Conservation (phyloP, 2,113 vertebrate genomes). For the Lepisosteus oculatus region DNA sequence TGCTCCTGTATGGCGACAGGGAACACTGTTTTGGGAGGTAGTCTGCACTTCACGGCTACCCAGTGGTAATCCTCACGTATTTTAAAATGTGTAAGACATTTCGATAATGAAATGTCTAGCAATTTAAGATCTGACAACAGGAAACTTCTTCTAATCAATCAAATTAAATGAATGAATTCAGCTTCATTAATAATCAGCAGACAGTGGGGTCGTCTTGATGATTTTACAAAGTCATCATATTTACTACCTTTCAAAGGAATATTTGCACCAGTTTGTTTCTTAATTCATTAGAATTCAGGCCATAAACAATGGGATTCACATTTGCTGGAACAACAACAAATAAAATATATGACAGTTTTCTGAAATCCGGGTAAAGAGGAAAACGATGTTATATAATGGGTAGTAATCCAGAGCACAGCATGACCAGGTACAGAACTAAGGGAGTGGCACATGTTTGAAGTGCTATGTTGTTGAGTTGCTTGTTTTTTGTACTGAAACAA, state of each 20-base stretch:
- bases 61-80: too few species aligned
- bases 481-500: conserved; percentile 48
- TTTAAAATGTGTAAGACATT: too few species aligned
- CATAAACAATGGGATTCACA: conserved; percentile 55
- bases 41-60: too few species aligned
- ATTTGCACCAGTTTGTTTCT: conserved; percentile 38
- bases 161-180: too few species aligned
- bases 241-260: conserved; percentile 25
- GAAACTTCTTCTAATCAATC: too few species aligned
- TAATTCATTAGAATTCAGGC: conserved; percentile 41
- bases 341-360: conserved; percentile 43
- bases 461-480: conserved; percentile 45
- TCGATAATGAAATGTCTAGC: too few species aligned
- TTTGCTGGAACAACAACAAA: conserved; percentile 51
- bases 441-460: conserved; percentile 53
- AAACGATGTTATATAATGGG: conserved; percentile 52
- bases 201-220: too few species aligned
- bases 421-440: conserved; percentile 48
- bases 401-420: conserved; percentile 46
- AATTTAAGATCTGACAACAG: too few species aligned
- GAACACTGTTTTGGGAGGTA: too few species aligned
- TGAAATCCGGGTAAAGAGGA: conserved; percentile 42
- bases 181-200: too few species aligned
- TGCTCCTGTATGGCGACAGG: too few species aligned
- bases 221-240: too few species aligned